Evolutionary conservation across 1,140 invertebrate genomes (phyloP), one percentile per base, ranked within the genome.

Genomic region (Mya arenaria): DNA sequence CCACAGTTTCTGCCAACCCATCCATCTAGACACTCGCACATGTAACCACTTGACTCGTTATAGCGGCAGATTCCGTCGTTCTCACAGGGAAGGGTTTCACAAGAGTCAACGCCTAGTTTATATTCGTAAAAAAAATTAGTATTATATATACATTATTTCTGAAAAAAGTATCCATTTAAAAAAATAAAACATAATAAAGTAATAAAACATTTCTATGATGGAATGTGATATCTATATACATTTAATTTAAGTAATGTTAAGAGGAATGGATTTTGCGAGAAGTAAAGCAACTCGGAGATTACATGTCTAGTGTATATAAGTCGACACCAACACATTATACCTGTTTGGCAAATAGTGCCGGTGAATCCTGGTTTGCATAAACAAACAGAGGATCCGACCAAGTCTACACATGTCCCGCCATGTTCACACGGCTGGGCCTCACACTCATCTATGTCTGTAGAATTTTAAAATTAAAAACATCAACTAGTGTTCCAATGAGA

Each of bases 391-490:
- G 23, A 13, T 30, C 28, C 39, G n/a, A 74, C 23, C 0, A n/a
- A 17, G 55, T 74, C 71, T 13, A 36, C 30, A 74, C 71, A 74
- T 25, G 71, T 74, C 2, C 71, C 71, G 23, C 71, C 71, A 39
- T 74, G 58, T 15, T 13, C 4, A 39, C 71, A 74, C 3, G 34
- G 28, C 19, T 28, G 34, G 0, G 28, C 10, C 10, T 74, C 36
- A 56, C 71, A 74, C 25, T 74, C 71, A 30, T 74, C 44, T 39
- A 60, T 60, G 44, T 74, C 71, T 74, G 19, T 30, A 56, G 37
- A 0, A 36, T 48, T 48, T 13, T 48, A 48, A n/a, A n/a, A n/a
- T n/a, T n/a, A n/a, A n/a, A n/a, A n/a, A n/a, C n/a, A n/a, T n/a
- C n/a, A n/a, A n/a, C n/a, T n/a, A n/a, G n/a, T n/a, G n/a, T n/a